Conservation (phyloP, 2,113 vertebrate species). For the Vulpes lagopus region DNA sequence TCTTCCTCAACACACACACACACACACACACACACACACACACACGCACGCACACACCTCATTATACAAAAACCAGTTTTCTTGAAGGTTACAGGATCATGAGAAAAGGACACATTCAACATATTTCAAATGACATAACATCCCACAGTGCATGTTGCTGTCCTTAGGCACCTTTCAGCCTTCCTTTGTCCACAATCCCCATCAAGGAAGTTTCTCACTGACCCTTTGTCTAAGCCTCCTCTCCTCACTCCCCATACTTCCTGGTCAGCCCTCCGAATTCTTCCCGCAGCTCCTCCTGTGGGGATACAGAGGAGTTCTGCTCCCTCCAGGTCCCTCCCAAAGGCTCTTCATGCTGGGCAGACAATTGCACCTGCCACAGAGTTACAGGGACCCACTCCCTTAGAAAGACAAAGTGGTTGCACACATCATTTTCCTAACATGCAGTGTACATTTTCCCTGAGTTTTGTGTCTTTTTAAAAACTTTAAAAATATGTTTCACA, state of each 20-base stretch:
- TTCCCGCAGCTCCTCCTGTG: background rate
- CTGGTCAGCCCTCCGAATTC: background rate
- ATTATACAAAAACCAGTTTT: background rate
- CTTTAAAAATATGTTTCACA: conserved; percentile 9
- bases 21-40: background rate
- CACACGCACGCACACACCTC: background rate
- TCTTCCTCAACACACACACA: background rate
- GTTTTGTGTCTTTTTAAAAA: background rate
- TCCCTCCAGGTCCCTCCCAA: background rate
- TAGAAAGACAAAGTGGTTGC: background rate
- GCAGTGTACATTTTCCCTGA: background rate
- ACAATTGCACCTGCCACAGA: fast-evolving
- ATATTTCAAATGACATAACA: background rate
- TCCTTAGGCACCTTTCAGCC: background rate
- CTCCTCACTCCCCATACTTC: fast-evolving
- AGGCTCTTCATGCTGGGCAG: fast-evolving
- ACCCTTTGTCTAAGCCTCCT: background rate
- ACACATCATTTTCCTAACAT: background rate
- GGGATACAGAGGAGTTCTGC: fast-evolving
- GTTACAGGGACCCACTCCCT: background rate
- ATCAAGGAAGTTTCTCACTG: background rate
- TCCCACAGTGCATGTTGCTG: background rate
- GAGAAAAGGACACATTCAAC: background rate
- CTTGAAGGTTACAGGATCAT: background rate
- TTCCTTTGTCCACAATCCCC: background rate